These are phyloP conservation scores for Eudemis profundana DNA, from an alignment of 2,888 invertebrate species.

Conservation along the genomic window DNA sequence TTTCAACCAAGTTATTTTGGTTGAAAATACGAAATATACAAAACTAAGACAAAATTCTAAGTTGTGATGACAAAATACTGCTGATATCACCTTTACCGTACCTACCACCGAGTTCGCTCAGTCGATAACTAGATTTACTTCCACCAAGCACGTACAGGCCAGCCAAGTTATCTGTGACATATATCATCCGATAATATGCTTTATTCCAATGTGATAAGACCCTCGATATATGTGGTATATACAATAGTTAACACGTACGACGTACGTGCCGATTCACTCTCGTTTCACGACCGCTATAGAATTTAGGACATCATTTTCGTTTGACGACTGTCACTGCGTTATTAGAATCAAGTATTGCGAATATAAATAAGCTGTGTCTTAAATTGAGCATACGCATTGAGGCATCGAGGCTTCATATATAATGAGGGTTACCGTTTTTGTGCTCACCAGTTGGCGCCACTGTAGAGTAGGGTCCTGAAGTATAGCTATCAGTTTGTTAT, in stretches of 20 bases:
- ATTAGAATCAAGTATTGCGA: no score
- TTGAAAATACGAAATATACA: no score
- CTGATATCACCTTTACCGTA: neutral
- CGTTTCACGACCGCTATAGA: constrained; percentile 23
- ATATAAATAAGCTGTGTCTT: no score
- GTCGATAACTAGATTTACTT: constrained; percentile 34
- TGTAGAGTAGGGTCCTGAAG: no score
- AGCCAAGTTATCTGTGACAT: neutral
- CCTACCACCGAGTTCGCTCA: constrained; percentile 1
- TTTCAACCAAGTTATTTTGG: no score
- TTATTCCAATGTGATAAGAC: constrained; percentile 2
- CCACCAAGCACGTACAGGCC: constrained; percentile 31
- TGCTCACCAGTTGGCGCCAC: no score
- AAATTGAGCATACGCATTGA: no score
- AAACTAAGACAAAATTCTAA: no score
- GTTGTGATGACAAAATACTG: constrained; percentile 20
- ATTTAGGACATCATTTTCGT: neutral
- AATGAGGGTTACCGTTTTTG: no score
- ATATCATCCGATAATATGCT: neutral
- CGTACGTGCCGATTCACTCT: constrained; percentile 30
- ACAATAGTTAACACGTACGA: constrained; percentile 14
- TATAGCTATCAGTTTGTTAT: no score
- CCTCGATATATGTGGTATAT: neutral
- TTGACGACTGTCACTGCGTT: neutral
- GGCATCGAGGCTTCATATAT: no score